These are phyloP conservation scores for Lateolabrax maculatus DNA, from an alignment of 2,797 vertebrate genomes.

Conservation along the genomic window DNA sequence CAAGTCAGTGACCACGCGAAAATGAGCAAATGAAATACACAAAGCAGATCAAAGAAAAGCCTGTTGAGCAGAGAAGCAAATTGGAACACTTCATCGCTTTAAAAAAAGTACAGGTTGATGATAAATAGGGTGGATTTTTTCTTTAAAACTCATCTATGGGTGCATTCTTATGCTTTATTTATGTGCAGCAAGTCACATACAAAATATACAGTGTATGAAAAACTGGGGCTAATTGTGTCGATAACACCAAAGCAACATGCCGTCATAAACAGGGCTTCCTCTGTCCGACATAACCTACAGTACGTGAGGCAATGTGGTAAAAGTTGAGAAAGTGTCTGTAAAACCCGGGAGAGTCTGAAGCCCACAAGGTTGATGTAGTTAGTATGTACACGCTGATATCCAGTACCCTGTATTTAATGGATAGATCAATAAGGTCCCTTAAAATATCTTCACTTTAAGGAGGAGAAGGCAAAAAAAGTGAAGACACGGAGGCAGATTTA, in stretches of 20 bases:
- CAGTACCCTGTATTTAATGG: constrained; percentile 77
- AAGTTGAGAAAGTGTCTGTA: constrained; percentile 53
- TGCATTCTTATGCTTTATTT: constrained; percentile 47
- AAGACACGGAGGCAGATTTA: constrained; percentile 67
- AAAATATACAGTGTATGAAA: constrained; percentile 79
- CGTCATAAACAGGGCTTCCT: constrained; percentile 61
- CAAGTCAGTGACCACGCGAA: background rate
- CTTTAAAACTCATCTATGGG: constrained; percentile 52
- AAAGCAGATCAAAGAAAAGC: constrained; percentile 1
- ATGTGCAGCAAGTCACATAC: constrained; percentile 72
- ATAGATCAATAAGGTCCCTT: constrained; percentile 69
- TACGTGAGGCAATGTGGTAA: constrained; percentile 66
- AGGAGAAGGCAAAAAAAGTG: constrained; percentile 69
- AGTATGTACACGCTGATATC: constrained; percentile 70
- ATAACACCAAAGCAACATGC: constrained; percentile 61
- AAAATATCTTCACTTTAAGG: constrained; percentile 64
- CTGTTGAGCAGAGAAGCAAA: background rate
- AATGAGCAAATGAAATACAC: background rate
- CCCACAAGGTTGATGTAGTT: constrained; percentile 41
- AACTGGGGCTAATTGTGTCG: constrained; percentile 47
- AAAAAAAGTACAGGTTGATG: constrained; percentile 7
- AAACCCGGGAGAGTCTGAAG: constrained; percentile 51
- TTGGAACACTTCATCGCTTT: background rate
- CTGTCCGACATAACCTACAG: constrained; percentile 60
- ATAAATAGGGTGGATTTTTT: constrained; percentile 53